Percentiles rank a stretch among this genome's conserved stretches.
Conservation (phyloP, 2,797 vertebrate genomes). For the Cossypha polioptera region DNA sequence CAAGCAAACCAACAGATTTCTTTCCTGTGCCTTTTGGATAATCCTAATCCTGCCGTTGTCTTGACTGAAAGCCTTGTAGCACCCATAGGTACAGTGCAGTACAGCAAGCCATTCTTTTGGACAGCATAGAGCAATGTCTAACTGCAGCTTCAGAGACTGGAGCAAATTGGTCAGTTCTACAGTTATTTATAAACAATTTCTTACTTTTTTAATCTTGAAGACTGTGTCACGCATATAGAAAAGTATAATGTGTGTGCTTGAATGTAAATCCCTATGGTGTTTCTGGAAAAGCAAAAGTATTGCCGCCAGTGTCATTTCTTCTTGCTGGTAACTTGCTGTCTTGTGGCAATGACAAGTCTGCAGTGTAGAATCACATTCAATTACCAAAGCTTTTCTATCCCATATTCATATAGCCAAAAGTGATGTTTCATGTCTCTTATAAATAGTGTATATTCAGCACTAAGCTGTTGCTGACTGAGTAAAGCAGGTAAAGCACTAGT, state of each 20-base stretch:
- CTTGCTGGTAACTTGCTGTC: conserved; percentile 55
- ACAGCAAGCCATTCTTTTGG: conserved; percentile 19
- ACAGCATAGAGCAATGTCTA: not conserved
- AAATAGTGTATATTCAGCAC: not conserved
- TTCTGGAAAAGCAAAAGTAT: conserved; percentile 51
- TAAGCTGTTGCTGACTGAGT: conserved; percentile 16
- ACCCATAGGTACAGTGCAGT: not conserved
- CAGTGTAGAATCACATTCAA: conserved; percentile 53
- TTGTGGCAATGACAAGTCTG: conserved; percentile 53
- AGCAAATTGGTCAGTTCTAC: conserved; percentile 34
- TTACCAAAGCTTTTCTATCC: conserved; percentile 76
- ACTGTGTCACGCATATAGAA: conserved; percentile 13
- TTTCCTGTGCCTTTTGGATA: conserved; percentile 1
- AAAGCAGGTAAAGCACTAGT: conserved; percentile 43
- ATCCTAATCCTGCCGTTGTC: conserved; percentile 3
- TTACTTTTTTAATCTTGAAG: conserved; percentile 21
- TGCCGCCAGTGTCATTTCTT: conserved; percentile 20
- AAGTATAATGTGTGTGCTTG: conserved; percentile 41
- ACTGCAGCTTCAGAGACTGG: conserved; percentile 28
- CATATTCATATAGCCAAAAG: conserved; percentile 48
- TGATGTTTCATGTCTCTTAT: conserved; percentile 38
- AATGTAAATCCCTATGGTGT: conserved; percentile 32
- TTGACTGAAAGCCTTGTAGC: conserved; percentile 42
- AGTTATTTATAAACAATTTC: not conserved
- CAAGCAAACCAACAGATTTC: not conserved